These are phyloP conservation scores for Murina feae DNA, from an alignment of 2,113 vertebrate species.

Conservation along the genomic window DNA sequence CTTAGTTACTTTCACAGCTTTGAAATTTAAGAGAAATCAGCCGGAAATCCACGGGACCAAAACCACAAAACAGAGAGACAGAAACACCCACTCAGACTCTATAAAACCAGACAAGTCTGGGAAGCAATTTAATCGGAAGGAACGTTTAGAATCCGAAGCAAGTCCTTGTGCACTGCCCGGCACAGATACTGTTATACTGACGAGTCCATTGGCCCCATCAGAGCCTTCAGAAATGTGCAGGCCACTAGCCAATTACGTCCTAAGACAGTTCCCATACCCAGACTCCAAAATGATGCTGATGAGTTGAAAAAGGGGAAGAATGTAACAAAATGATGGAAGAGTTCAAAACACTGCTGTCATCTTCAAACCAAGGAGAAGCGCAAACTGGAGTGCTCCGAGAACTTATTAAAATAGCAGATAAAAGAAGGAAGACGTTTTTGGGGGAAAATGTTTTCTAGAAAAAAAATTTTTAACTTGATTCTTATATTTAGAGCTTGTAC, in stretches of 20 bases:
- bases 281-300: constrained; percentile 73
- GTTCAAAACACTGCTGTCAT: constrained; percentile 59
- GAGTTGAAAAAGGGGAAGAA: constrained; percentile 67
- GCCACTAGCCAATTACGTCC: constrained; percentile 55
- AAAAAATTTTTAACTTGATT: neutral
- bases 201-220: constrained; percentile 54
- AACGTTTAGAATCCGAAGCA: constrained; percentile 71
- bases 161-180: constrained; percentile 65
- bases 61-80: neutral
- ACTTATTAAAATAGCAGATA: constrained; percentile 18
- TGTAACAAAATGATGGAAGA: constrained; percentile 61
- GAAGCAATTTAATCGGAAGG: constrained; percentile 65
- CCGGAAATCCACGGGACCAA: neutral
- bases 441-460: neutral
- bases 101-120: constrained; percentile 67
- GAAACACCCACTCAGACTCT: neutral
- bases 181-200: constrained; percentile 44
- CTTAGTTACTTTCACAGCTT: constrained; percentile 36
- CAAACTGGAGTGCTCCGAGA: neutral
- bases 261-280: constrained; percentile 67
- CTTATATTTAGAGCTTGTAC: neutral
- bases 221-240: constrained; percentile 65
- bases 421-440: neutral
- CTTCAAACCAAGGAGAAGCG: constrained; percentile 59
- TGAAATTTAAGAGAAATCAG: constrained; percentile 59